Percentiles rank a stretch among this genome's conserved stretches.
Conservation (phyloP, 2,888 invertebrate species). For the Busseola fusca region DNA sequence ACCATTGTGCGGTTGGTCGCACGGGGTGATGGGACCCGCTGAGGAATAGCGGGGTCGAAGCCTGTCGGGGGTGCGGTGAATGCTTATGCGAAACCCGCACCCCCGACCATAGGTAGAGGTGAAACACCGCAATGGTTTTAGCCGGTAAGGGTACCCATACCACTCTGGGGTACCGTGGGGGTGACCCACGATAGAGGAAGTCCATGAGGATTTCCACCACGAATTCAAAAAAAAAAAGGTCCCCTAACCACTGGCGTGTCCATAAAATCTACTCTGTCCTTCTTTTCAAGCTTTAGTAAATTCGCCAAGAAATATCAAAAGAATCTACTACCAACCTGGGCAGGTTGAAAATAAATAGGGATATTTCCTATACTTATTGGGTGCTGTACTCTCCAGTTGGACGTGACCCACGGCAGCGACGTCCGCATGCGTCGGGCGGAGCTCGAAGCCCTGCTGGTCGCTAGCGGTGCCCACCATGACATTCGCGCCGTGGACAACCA, state of each 20-base stretch:
- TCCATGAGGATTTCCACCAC: too few species aligned
- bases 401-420: constrained; percentile 94
- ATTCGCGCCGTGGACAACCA: constrained; percentile 94
- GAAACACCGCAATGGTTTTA: too few species aligned
- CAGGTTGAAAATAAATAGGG: neutral
- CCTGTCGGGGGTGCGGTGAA: too few species aligned
- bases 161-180: too few species aligned
- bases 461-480: constrained; percentile 83
- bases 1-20: too few species aligned
- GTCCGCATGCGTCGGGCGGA: constrained; percentile 94
- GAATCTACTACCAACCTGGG: neutral
- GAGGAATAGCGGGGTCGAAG: too few species aligned
- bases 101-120: too few species aligned
- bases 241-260: neutral
- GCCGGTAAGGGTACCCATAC: too few species aligned
- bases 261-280: neutral
- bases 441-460: constrained; percentile 91
- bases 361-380: constrained; percentile 8
- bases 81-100: too few species aligned
- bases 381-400: constrained; percentile 83
- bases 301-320: neutral
- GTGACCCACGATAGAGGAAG: too few species aligned
- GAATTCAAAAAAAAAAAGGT: too few species aligned
- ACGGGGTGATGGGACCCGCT: too few species aligned
- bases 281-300: neutral